Conservation (phyloP, 2,797 vertebrate species). For the Typhlichthys subterraneus region DNA sequence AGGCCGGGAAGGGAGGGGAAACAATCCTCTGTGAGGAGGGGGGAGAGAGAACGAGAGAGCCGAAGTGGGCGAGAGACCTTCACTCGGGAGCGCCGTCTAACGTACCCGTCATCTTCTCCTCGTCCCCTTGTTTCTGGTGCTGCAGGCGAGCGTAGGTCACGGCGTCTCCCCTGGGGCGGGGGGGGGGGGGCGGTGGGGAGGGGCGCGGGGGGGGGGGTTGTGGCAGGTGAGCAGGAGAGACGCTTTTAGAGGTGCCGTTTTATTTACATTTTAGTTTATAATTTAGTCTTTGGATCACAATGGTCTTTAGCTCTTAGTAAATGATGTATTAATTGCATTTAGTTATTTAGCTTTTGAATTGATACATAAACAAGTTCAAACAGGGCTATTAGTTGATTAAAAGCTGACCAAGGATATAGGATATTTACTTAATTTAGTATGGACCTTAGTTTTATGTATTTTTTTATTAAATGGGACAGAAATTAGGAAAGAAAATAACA, state of each 20-base stretch:
- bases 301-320: too few relatives aligned
- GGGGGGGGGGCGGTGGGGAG: neutral
- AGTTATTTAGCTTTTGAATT: too few relatives aligned
- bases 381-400: too few relatives aligned
- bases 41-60: conserved; percentile 6
- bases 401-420: too few relatives aligned
- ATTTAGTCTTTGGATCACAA: too few relatives aligned
- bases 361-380: too few relatives aligned
- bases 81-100: conserved; percentile 81
- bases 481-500: too few relatives aligned
- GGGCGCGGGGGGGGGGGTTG: conserved; percentile 12
- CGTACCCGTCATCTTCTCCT: conserved; percentile 81
- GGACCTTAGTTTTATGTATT: too few relatives aligned
- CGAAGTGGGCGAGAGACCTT: conserved; percentile 25
- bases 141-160: conserved; percentile 91
- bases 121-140: conserved; percentile 87
- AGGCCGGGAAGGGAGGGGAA: conserved; percentile 11
- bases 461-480: too few relatives aligned
- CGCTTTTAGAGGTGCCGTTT: neutral
- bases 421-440: too few relatives aligned
- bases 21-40: conserved; percentile 14
- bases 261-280: too few relatives aligned
- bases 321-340: too few relatives aligned
- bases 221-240: conserved; percentile 21
- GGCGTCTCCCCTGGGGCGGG: conserved; percentile 84